Base-by-base conservation (phyloP, 2,888 invertebrate genomes). In the Panorpa germanica region DNA sequence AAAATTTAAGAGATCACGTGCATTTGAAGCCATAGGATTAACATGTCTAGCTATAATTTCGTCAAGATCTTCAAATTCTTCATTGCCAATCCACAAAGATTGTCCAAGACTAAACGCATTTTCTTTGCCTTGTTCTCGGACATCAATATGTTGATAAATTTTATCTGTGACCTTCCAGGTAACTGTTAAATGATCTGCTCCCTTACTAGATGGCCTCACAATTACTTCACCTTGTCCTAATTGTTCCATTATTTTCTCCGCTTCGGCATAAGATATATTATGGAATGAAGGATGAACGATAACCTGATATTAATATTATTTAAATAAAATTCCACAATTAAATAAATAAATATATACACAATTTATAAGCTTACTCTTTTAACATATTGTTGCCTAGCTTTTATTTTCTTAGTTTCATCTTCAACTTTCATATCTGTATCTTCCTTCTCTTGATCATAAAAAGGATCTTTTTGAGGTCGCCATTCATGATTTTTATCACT, bases 181-280 rank as follows among this genome's bases (percentile, higher is more conserved):
- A 2, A 93, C 88, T 0, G 96, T 96, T 37, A 99, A 57, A 53
- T 93, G 93, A 52, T 96, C 88, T 1, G 78, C 70, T 23, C 91
- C 93, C 67, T 96, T 95, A 50, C 93, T 93, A 29, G 95, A 95
- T 0, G 98, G 98, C 35, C 98, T 61, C 11, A 99, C 73, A 15
- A 98, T 80, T 9, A 86, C 90, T 47, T 98, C 98, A 3, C 98
- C 96, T 55, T 90, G 93, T 38, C 91, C 93, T 77, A 93, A 80
- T 31, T 68, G 69, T 27, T 70, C 71, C 75, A 99, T 78, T 32
- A 90, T 59, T 44, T 82, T 83, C 46, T 91, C 86, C 0, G 91
- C 88, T 47, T 93, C 90, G 1, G 74, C 72, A 50, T 75, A 93
- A 3, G 86, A 83, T 42, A 96, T 85, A 49, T 99, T 99, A 42